phyloP scores from a whole-genome alignment of 2,797 vertebrate species.

The Centroberyx gerrardi region DNA sequence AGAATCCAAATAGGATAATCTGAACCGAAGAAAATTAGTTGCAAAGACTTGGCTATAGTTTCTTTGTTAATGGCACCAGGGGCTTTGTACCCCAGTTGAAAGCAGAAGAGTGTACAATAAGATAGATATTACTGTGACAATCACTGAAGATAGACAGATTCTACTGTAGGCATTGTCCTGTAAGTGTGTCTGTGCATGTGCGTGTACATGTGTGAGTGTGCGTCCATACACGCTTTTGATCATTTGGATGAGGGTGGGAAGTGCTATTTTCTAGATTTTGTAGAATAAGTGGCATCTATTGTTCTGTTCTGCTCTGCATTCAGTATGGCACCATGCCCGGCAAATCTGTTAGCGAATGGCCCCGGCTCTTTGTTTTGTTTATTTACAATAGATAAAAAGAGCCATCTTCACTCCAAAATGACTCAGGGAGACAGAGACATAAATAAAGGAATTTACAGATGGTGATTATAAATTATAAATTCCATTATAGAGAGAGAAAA shows the following conservation, averaged over 20 bases:
- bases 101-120: background rate
- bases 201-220: background rate
- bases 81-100: background rate
- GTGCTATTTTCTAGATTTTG: conserved; percentile 11
- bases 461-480: conserved; percentile 60
- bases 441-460: conserved; percentile 55
- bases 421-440: conserved; percentile 29
- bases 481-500: conserved; percentile 24
- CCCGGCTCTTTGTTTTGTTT: conserved; percentile 27
- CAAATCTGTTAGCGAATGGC: conserved; percentile 32
- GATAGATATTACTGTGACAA: too few species aligned
- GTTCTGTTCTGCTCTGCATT: conserved; percentile 11
- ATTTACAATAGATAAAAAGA: conserved; percentile 18
- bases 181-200: background rate
- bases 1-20: conserved; percentile 6
- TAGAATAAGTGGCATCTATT: conserved; percentile 19
- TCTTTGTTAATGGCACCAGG: conserved; percentile 6
- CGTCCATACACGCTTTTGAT: background rate
- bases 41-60: conserved; percentile 1
- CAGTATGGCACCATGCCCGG: conserved; percentile 17
- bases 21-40: conserved; percentile 12
- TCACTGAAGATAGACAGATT: background rate
- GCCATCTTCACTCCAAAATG: conserved; percentile 17
- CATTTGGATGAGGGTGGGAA: background rate
- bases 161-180: background rate